Conservation (phyloP, 2,797 vertebrate genomes). For the Gymnodraco acuticeps region DNA sequence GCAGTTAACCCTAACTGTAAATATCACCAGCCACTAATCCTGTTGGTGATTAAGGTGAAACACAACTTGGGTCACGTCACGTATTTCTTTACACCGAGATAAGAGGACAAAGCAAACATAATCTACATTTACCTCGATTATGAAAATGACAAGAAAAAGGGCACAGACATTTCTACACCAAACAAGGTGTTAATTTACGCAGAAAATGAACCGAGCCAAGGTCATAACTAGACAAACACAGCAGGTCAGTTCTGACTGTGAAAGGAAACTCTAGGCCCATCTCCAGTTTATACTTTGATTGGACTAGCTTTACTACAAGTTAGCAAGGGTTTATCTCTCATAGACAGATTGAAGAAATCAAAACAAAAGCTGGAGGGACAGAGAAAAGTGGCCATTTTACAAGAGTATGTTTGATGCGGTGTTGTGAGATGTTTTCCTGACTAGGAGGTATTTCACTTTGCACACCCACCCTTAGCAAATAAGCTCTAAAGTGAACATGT, state of each 20-base stretch:
- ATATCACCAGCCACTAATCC: constrained; percentile 3
- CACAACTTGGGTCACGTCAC: background rate
- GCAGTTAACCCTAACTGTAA: background rate
- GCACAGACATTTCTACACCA: constrained; percentile 16
- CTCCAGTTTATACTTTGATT: constrained; percentile 7
- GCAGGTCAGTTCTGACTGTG: background rate
- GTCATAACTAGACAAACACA: constrained; percentile 7
- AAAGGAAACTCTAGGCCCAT: background rate
- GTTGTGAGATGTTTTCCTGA: constrained; percentile 18
- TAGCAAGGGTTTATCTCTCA: rapidly evolving
- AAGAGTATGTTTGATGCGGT: background rate
- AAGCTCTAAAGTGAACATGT: constrained; percentile 8
- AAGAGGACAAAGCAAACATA: constrained; percentile 40
- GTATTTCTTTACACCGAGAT: constrained; percentile 30
- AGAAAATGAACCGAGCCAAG: constrained; percentile 9
- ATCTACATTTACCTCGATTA: constrained; percentile 12
- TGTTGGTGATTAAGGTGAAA: constrained; percentile 40
- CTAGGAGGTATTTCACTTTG: constrained; percentile 29
- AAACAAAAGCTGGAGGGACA: background rate
- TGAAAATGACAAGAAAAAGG: constrained; percentile 18
- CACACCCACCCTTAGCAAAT: constrained; percentile 45
- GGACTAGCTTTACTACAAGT: background rate
- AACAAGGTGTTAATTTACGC: constrained; percentile 25
- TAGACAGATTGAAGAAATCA: background rate
- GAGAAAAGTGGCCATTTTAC: background rate